phyloP scores from a whole-genome alignment of 2,113 vertebrate genomes.

The Tragelaphus buxtoni region DNA sequence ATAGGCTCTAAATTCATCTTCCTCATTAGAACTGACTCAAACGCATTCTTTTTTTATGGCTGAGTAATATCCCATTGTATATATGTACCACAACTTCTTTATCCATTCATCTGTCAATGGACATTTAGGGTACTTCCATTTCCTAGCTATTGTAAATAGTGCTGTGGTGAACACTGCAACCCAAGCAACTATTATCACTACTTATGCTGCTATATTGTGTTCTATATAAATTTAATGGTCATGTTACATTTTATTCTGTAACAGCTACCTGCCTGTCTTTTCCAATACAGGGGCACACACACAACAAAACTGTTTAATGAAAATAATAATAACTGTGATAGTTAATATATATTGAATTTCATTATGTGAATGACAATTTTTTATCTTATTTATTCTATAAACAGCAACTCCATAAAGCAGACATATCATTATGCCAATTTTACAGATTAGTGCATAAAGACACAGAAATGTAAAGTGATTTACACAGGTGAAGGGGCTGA shows the following conservation, averaged over 20 bases:
- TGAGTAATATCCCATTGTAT: background rate
- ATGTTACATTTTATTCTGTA: background rate
- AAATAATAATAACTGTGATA: background rate
- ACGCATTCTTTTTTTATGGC: background rate
- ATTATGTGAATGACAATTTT: background rate
- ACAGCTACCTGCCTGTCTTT: background rate
- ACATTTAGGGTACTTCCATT: background rate
- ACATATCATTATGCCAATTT: background rate
- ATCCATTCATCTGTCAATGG: background rate
- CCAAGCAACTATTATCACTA: background rate
- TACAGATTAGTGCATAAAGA: background rate
- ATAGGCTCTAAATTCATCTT: background rate
- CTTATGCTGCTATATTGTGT: background rate
- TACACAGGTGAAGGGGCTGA: background rate
- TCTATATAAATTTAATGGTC: background rate
- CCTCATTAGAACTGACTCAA: background rate
- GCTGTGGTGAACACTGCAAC: background rate
- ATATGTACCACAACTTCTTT: background rate
- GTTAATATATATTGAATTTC: background rate
- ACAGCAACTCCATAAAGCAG: background rate
- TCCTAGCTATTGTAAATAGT: background rate
- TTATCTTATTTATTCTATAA: background rate
- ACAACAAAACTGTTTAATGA: background rate
- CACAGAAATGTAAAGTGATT: background rate
- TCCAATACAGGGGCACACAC: background rate